phyloP scores from a whole-genome alignment of 2,888 invertebrate genomes.

The Linnaemya tessellans region DNA sequence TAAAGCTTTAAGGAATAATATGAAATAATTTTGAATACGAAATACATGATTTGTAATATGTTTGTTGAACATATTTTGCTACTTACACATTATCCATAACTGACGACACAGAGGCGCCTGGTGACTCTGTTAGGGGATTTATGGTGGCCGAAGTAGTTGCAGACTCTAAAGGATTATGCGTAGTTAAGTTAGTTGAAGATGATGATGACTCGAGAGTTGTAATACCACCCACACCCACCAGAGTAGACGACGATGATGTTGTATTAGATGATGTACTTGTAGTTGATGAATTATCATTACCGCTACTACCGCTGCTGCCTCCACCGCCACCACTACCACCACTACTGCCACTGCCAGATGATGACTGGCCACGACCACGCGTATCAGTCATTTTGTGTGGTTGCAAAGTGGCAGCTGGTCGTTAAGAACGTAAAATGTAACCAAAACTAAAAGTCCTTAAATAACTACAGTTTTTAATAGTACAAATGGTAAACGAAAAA shows the following conservation, averaged over 20 bases:
- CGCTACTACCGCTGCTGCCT: constrained; percentile 73
- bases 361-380: constrained; percentile 78
- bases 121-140: constrained; percentile 64
- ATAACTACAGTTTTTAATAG: constrained; percentile 55
- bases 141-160: constrained; percentile 65
- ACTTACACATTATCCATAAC: constrained; percentile 75
- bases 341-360: constrained; percentile 71
- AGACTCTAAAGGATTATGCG: constrained; percentile 68
- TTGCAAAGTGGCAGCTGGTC: constrained; percentile 65
- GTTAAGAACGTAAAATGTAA: constrained; percentile 62
- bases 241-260: constrained; percentile 74
- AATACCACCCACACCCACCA: constrained; percentile 72
- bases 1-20: constrained; percentile 29
- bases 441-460: constrained; percentile 59
- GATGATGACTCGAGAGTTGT: constrained; percentile 64
- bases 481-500: constrained; percentile 8
- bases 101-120: constrained; percentile 70
- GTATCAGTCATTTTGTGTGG: constrained; percentile 81
- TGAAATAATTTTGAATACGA: constrained; percentile 26
- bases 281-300: constrained; percentile 73
- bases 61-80: constrained; percentile 18
- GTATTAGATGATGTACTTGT: constrained; percentile 73
- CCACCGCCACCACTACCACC: constrained; percentile 74
- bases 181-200: constrained; percentile 68
- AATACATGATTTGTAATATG: constrained; percentile 18